Percentiles rank a stretch among this genome's conserved stretches.
These are phyloP conservation scores for Himalopsyche anomala DNA, from an alignment of 2,888 invertebrate genomes.

Conservation along the genomic window DNA sequence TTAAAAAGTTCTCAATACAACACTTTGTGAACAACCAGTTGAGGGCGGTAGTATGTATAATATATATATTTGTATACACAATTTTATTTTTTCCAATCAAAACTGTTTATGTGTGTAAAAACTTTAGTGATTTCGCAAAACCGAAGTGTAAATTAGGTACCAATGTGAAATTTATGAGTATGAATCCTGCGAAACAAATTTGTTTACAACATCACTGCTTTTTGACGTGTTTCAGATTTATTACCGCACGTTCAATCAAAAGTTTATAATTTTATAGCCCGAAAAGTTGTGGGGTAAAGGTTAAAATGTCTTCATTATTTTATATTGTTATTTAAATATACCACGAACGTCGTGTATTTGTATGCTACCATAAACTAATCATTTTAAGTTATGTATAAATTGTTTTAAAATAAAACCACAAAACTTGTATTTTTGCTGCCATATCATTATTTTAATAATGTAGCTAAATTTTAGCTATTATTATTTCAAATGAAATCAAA, in stretches of 20 bases:
- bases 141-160: conserved; percentile 26
- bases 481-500: too few relatives aligned
- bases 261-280: conserved; percentile 20
- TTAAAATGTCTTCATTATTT: conserved; percentile 10
- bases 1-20: too few relatives aligned
- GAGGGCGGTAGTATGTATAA: too few relatives aligned
- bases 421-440: too few relatives aligned
- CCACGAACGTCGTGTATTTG: too few relatives aligned
- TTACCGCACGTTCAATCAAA: conserved; percentile 26
- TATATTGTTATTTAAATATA: background rate
- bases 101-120: background rate
- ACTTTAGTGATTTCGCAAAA: conserved; percentile 4
- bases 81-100: background rate
- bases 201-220: conserved; percentile 14
- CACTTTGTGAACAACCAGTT: too few relatives aligned
- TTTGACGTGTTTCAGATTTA: conserved; percentile 34
- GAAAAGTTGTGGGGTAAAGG: conserved; percentile 8
- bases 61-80: background rate
- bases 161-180: conserved; percentile 13
- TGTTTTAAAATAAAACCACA: too few relatives aligned
- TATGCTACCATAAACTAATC: too few relatives aligned
- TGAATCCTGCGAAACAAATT: conserved; percentile 4
- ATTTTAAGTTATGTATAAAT: too few relatives aligned
- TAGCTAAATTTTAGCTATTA: too few relatives aligned
- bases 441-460: too few relatives aligned